Evolutionary conservation across 2,113 vertebrate genomes (phyloP), one percentile per base, ranked within the genome.

Genomic region (Hassar affinis): DNA sequence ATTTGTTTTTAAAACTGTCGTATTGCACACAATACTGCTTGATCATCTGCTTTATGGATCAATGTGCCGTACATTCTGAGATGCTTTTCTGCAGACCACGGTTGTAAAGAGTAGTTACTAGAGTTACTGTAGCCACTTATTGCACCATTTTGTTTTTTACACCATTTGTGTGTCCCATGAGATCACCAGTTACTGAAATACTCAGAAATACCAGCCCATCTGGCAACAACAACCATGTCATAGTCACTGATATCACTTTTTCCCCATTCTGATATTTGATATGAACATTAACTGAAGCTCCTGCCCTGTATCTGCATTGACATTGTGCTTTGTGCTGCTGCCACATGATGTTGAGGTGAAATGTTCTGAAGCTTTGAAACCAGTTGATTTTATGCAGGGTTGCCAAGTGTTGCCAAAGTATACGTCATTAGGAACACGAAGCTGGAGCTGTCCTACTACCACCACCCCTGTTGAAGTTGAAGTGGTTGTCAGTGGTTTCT

Each of bases 401-500:
- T 68, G 33, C 22, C 33, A 66, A 35, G 17, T n/a, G 66, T 20
- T 25, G 38, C 66, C 2, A 30, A 75, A 17, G 14, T 6, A 52
- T 14, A 18, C 0, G 25, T 18, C 15, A 30, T 74, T 30, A 42
- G 35, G 35, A 51, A 18, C 15, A 1, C 51, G 25, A 76, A 35
- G 49, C n/a, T 35, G n/a, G 27, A 49, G 47, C 15, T 27, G 4
- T 68, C 8, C 66, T 69, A 38, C 71, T 33, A 38, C 71, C 20
- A 15, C 47, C 51, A 47, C 47, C 27, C 42, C 22, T 62, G 77
- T 79, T 79, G n/a, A 62, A 2, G 27, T 51, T 42, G 8, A 17
- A 22, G 62, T 52, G 20, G 33, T 71, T 45, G 30, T 15, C 33
- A 81, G 66, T 81, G 66, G 33, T 2, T n/a, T 81, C 66, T 71